Evolutionary conservation across 2,888 invertebrate species (phyloP).

Genomic region (Caenorhabditis zanzibari): DNA sequence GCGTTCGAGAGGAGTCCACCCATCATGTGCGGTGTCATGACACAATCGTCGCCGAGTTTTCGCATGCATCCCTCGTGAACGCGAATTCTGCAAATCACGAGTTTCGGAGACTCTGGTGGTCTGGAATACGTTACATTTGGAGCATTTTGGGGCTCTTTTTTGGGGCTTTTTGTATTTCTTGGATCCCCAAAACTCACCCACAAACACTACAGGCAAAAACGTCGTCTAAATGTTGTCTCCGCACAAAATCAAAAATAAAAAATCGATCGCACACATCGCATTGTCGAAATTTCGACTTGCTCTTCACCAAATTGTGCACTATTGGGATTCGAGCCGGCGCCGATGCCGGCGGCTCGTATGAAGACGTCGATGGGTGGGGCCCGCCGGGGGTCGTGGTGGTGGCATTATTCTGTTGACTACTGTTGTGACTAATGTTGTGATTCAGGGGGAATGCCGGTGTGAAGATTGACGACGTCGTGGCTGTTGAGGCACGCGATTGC

Average conservation of each 20-base stretch:
- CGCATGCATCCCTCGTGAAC: conserved; percentile 61
- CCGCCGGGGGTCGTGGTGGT: background rate
- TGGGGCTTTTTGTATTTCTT: background rate
- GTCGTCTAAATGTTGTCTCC: conserved; percentile 31
- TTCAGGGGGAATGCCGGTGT: conserved; percentile 3
- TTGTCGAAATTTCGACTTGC: conserved; percentile 32
- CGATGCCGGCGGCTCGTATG: conserved; percentile 5
- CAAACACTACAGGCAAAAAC: conserved; percentile 60
- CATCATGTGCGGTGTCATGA: conserved; percentile 49
- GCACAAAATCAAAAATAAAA: conserved; percentile 21
- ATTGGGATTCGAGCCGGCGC: conserved; percentile 40
- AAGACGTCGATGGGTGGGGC: conserved; percentile 6
- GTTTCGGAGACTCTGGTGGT: background rate
- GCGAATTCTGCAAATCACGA: conserved; percentile 48
- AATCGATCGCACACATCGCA: conserved; percentile 20
- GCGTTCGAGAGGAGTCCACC: conserved; percentile 47
- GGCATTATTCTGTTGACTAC: background rate
- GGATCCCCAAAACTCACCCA: conserved; percentile 49
- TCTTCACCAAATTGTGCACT: conserved; percentile 48
- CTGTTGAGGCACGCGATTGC: conserved; percentile 36
- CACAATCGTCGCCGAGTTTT: conserved; percentile 45
- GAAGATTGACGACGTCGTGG: conserved; percentile 33
- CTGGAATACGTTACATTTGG: conserved; percentile 12
- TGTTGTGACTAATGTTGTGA: background rate
- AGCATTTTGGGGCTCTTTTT: background rate